Percentiles rank a stretch among this genome's conserved stretches.
Conservation (phyloP, 2,888 invertebrate species). For the Drosophila pseudotalamancana region DNA sequence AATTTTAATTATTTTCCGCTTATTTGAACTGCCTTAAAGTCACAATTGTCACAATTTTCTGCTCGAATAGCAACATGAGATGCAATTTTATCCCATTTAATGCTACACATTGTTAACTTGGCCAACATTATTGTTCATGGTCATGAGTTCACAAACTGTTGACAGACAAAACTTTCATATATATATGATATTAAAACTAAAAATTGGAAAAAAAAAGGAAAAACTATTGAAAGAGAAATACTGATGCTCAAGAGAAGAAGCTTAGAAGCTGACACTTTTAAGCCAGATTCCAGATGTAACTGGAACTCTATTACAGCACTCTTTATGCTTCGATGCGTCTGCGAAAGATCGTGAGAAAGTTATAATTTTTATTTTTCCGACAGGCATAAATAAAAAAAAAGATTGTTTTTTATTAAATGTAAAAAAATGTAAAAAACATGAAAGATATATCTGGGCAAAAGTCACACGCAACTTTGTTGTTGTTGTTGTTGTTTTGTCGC, state of each 20-base stretch:
- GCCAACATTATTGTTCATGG: conserved; percentile 40
- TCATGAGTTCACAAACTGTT: conserved; percentile 27
- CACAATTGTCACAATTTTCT: conserved; percentile 1
- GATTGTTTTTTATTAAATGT: no score
- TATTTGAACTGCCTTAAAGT: neutral
- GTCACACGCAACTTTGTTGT: conserved; percentile 40
- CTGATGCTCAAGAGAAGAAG: no score
- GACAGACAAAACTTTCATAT: conserved; percentile 10
- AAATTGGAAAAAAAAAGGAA: neutral
- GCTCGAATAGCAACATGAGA: neutral
- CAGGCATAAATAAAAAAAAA: conserved; percentile 6
- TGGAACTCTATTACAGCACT: conserved; percentile 16
- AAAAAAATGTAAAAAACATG: conserved; percentile 1
- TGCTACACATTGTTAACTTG: conserved; percentile 36
- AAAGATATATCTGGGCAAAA: conserved; percentile 33
- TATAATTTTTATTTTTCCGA: conserved; percentile 17
- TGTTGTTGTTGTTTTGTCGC: conserved; percentile 18
- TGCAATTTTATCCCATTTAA: conserved; percentile 10
- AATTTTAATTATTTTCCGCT: no score
- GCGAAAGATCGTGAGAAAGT: conserved; percentile 46
- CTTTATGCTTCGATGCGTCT: conserved; percentile 30
- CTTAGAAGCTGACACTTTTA: no score
- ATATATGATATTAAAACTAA: neutral
- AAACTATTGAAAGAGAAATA: no score
- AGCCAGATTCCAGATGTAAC: no score